These are phyloP conservation scores for Campaea margaritaria DNA, from an alignment of 2,888 invertebrate species.

Conservation along the genomic window DNA sequence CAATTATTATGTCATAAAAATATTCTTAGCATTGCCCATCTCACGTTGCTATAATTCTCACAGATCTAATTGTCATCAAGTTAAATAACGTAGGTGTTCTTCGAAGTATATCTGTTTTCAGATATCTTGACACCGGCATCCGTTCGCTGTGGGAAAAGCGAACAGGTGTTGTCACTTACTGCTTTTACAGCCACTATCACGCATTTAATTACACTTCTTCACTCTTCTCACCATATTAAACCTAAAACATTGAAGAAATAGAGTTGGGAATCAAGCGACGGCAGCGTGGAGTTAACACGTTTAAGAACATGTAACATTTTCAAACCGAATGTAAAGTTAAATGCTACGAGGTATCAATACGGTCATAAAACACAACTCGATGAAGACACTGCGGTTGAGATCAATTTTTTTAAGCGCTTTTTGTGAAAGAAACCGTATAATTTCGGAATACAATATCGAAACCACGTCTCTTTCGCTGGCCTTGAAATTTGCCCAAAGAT, in stretches of 20 bases:
- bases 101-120: slow-evolving; percentile 63
- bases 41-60: not conserved
- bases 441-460: slow-evolving; percentile 53
- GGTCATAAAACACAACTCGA: slow-evolving; percentile 66
- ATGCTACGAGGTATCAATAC: slow-evolving; percentile 68
- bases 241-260: slow-evolving; percentile 8
- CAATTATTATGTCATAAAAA: not conserved
- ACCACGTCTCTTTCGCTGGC: slow-evolving; percentile 59
- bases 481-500: slow-evolving; percentile 58
- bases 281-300: slow-evolving; percentile 33
- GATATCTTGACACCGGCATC: slow-evolving; percentile 76
- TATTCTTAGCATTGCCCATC: not conserved
- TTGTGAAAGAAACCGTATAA: slow-evolving; percentile 61
- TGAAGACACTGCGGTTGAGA: slow-evolving; percentile 36
- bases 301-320: slow-evolving; percentile 19
- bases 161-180: slow-evolving; percentile 80
- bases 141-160: slow-evolving; percentile 80
- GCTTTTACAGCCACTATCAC: slow-evolving; percentile 53
- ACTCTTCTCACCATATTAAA: slow-evolving; percentile 5
- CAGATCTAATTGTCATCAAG: slow-evolving; percentile 5
- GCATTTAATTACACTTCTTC: slow-evolving; percentile 51
- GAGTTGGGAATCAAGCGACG: slow-evolving; percentile 6
- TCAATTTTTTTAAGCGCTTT: slow-evolving; percentile 17
- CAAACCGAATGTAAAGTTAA: slow-evolving; percentile 66
- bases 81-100: slow-evolving; percentile 58